A percentile compares a stretch with the other conserved stretches of the same genome.
These are phyloP conservation scores for Drosophila lowei DNA, from an alignment of 1,140 invertebrate genomes.

Conservation along the genomic window DNA sequence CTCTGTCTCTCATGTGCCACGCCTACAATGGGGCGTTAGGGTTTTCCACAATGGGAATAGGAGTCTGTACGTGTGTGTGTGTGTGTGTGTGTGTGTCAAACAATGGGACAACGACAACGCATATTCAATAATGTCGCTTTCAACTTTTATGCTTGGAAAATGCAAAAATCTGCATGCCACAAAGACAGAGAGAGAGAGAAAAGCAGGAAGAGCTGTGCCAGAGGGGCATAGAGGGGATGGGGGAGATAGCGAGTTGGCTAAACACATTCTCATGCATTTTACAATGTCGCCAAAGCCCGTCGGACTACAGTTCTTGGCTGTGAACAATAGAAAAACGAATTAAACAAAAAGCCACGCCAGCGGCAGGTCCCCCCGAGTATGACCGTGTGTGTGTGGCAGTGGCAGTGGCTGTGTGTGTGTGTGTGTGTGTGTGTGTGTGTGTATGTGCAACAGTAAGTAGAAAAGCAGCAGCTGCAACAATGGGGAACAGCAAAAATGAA, in stretches of 20 bases:
- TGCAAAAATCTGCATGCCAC: slow-evolving; percentile 60
- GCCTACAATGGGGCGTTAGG: slow-evolving; percentile 4
- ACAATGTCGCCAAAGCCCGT: slow-evolving; percentile 73
- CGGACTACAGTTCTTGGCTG: slow-evolving; percentile 73
- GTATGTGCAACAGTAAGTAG: slow-evolving; percentile 31
- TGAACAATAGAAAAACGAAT: slow-evolving; percentile 80
- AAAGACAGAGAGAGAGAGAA: not conserved
- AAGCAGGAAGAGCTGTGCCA: not conserved
- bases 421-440: slow-evolving; percentile 26
- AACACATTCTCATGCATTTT: slow-evolving; percentile 67
- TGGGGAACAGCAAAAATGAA: slow-evolving; percentile 65
- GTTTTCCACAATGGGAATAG: not conserved
- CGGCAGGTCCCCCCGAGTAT: slow-evolving; percentile 1
- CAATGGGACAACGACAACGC: slow-evolving; percentile 66
- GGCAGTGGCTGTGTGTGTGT: slow-evolving; percentile 22
- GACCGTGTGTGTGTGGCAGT: slow-evolving; percentile 16
- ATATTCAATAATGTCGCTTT: slow-evolving; percentile 82
- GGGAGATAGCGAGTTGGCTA: slow-evolving; percentile 44
- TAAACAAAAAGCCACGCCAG: slow-evolving; percentile 75
- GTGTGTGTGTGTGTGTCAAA: slow-evolving; percentile 35
- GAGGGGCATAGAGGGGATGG: not conserved
- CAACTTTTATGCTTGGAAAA: slow-evolving; percentile 72
- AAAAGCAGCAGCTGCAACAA: slow-evolving; percentile 71
- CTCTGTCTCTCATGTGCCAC: slow-evolving; percentile 19
- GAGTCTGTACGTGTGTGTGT: not conserved